Base-by-base conservation (phyloP, 2,113 vertebrate genomes). In the Gnathonemus longibarbis region DNA sequence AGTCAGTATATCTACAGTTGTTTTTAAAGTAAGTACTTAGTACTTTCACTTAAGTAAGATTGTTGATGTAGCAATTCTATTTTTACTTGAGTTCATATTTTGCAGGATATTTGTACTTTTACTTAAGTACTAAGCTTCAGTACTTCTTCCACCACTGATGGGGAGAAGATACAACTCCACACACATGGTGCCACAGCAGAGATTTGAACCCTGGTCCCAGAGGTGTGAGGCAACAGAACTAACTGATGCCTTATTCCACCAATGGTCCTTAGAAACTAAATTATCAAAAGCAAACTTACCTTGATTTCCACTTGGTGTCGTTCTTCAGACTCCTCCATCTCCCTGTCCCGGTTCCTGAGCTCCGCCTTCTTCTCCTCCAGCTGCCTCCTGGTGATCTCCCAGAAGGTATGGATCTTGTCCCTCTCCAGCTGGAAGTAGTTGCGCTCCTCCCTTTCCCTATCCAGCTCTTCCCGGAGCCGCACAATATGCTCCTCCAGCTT, bases 401-500 rank as follows among this genome's bases (percentile, higher is more conserved):
- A 97, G 93, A 97, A 98, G 0, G 94, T 96, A 92, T 97, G 96
- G 87, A 98, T 96, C 91, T 96, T 97, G 92, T 97, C 97, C 0
- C 97, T 94, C 91, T 99, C 98, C 91, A 98, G 93, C 93, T 99
- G 98, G 92, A 98, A 98, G 27, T 97, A 98, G 93, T 97, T 99
- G 7, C 98, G 96, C 88, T 99, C 98, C 89, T 98, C 97, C 50
- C 97, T 94, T 88, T 98, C 98, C 0, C 96, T 94, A 77, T 99
- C 97, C 93, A 99, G 95, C 93, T 99, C 97, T 90, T 98, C 96
- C 21, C 96, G 95, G 2, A 99, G 93, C 0, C 91, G 95, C 0
- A 24, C 11, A 0, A 98, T 91, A 1, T 99, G 97, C 7, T 97
- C 95, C 90, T 97, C 96, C 92, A 99, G 93, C 98, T 99, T 92